These are phyloP conservation scores for roundworm (Caenorhabditis elegans) DNA, from an alignment of 1,140 invertebrate species.

Conservation along the genomic window DNA sequence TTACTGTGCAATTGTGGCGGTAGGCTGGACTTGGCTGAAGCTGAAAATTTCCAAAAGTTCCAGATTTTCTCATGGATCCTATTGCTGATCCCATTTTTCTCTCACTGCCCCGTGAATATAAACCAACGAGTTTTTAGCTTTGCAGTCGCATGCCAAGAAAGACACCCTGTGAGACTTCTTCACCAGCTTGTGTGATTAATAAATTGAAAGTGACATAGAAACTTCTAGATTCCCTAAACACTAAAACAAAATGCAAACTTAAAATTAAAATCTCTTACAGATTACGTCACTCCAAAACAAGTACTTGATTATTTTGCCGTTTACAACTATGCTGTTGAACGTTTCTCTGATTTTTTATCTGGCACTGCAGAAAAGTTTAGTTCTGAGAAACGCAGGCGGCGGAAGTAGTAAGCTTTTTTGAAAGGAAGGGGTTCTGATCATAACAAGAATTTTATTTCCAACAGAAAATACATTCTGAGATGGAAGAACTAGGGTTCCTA, in stretches of 20 bases:
- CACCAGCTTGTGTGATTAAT: neutral
- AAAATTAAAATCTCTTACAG: neutral
- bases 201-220: too few species aligned
- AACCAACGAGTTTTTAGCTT: neutral
- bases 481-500: too few species aligned
- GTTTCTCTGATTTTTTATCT: neutral
- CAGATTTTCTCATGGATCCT: neutral
- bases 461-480: too few species aligned
- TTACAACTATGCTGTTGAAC: neutral
- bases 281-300: neutral
- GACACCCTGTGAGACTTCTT: neutral
- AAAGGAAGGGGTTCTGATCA: too few species aligned
- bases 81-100: neutral
- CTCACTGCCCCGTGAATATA: neutral
- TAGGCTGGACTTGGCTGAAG: neutral
- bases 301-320: neutral
- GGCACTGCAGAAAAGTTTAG: neutral
- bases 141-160: neutral
- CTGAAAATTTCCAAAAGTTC: neutral
- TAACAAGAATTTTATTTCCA: too few species aligned
- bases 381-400: neutral
- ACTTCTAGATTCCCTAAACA: neutral
- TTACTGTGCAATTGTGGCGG: neutral
- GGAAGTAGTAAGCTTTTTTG: neutral
- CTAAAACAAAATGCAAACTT: neutral